Base-by-base conservation (phyloP, 2,797 vertebrate species). In the Hoplostethus mediterraneus region DNA sequence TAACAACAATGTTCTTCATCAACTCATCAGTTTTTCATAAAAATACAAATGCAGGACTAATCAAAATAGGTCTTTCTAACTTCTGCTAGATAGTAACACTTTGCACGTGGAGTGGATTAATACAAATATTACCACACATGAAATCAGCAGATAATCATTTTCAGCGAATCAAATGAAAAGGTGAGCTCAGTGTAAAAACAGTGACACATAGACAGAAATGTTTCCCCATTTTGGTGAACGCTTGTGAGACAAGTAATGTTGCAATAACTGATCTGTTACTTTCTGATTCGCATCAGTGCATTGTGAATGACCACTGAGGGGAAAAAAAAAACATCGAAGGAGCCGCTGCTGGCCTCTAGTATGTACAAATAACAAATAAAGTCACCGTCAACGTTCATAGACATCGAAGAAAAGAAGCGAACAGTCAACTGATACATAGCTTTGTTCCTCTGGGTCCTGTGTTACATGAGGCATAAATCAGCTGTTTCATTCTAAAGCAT, bases 41-140 rank as follows among this genome's bases (percentile, higher is more conserved):
- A 85, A 90, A 86, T 78, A 85, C 57, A 86, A 77, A 89, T 45
- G 51, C 63, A 80, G 49, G 69, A 83, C 38, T 62, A 90, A 90
- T 90, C 68, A 86, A 73, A 80, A 72, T n/a, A 73, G 51, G 58
- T 67, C 71, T 85, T 83, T 47, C 57, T 65, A 57, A 82, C 25
- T 9, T 84, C 85, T 82, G 84, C 49, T 21, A 49, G 68, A 86
- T 89, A 54, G 0, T 62, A 80, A 79, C 45, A 86, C 71, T 73
- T 71, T 77, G 67, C 64, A 72, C 38, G 63, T 60, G 28, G 76
- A 73, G 53, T 40, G 49, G 57, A 84, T 87, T 80, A 89, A 82
- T 68, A 42, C 5, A 74, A 72, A 56, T 30, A 70, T 64, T 12
- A 82, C 30, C 57, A 77, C 21, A 55, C 4, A 31, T 66, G 40